These are phyloP conservation scores for Cylloceria caligata DNA, from an alignment of 2,888 invertebrate species.

Conservation along the genomic window DNA sequence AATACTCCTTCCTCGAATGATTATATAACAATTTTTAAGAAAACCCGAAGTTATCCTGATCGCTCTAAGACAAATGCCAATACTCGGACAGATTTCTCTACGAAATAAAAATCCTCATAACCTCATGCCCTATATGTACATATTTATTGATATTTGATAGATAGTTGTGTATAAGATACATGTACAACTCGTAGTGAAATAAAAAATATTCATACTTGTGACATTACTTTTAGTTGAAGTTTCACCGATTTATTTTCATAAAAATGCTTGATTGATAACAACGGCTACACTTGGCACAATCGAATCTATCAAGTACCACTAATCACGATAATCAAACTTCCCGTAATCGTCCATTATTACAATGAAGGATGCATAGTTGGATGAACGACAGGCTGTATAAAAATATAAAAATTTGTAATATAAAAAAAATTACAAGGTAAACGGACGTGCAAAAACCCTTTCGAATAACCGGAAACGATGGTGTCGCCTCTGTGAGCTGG, in stretches of 20 bases:
- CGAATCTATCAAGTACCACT: too few relatives aligned
- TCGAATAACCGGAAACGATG: slow-evolving; percentile 55
- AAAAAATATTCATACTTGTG: slow-evolving; percentile 60
- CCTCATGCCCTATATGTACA: slow-evolving; percentile 54
- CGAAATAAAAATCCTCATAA: slow-evolving; percentile 55
- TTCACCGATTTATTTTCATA: slow-evolving; percentile 2
- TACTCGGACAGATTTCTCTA: slow-evolving; percentile 11
- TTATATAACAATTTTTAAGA: slow-evolving; percentile 30
- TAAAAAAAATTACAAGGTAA: neutral
- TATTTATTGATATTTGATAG: slow-evolving; percentile 62
- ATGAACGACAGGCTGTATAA: too few relatives aligned
- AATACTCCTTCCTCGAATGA: neutral
- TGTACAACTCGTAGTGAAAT: slow-evolving; percentile 52
- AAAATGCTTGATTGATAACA: neutral
- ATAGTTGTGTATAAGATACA: slow-evolving; percentile 48
- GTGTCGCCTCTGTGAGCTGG: slow-evolving; percentile 52
- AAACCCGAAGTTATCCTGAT: slow-evolving; percentile 23
- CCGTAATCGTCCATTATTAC: too few relatives aligned
- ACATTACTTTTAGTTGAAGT: neutral
- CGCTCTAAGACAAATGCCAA: slow-evolving; percentile 16
- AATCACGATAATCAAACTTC: too few relatives aligned
- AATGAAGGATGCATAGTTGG: too few relatives aligned
- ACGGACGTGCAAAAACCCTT: neutral
- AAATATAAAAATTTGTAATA: too few relatives aligned
- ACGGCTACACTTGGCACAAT: too few relatives aligned